Base-by-base conservation (phyloP, 2,113 vertebrate species). In the Pachyramphus minor region DNA sequence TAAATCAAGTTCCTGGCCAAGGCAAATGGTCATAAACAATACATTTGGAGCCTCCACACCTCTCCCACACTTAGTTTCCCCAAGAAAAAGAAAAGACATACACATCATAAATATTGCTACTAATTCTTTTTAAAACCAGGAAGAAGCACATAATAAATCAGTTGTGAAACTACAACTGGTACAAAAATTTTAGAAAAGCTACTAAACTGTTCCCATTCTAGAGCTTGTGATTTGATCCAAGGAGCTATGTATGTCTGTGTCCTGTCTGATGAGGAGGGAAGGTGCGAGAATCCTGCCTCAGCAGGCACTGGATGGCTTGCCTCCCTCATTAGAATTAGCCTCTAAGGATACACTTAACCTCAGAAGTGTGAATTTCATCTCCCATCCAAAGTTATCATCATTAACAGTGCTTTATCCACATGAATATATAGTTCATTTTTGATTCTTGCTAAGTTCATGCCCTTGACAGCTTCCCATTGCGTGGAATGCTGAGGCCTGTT, bases 91-190 rank as follows among this genome's bases (percentile, higher is more conserved):
- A 91, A 92, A 96, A 89, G 87, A 75, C 91, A 96, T 93, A 88
- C 79, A 44, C 37, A 69, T 87, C 39, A 73, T 93, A 96, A 94
- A 95, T 94, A 96, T 84, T 72, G 79, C 95, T 92, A 80, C 49
- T 97, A 97, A 90, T 91, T 96, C 75, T 93, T 96, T 95, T 87
- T 97, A 94, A 90, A 84, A 93, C 55, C 67, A 96, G 83, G 87
- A 96, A 93, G 81, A 90, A 93, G 25, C 82, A 91, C 72, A 84
- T 94, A 97, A 96, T 96, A 97, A 96, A 96, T 95, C 84, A 90
- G 72, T 94, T 97, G 94, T 96, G 79, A 96, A 97, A 91, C 83
- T 81, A 96, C 75, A 96, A 5, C 59, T 95, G 56, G 52, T 96
- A n/a, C 9, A 92, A 59, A 91, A 19, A 31, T 41, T 30, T 60